These are phyloP conservation scores for Harpagoxenus sublaevis DNA, from an alignment of 2,888 invertebrate species.

Conservation along the genomic window DNA sequence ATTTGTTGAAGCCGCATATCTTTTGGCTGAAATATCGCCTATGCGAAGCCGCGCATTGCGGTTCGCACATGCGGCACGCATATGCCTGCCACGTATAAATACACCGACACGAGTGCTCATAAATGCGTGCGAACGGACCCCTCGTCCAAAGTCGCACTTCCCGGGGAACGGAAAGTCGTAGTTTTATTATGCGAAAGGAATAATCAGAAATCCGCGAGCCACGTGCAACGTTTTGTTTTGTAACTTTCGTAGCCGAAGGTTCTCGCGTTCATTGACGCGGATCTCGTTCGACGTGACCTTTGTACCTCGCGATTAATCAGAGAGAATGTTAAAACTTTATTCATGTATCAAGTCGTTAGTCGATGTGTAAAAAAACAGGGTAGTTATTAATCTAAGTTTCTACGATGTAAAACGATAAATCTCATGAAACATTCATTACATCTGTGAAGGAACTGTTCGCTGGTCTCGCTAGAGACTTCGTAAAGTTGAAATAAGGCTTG, in stretches of 20 bases:
- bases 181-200: conserved; percentile 19
- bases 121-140: conserved; percentile 42
- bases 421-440: not conserved
- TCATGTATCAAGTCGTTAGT: not conserved
- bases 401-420: not conserved
- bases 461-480: too few species aligned
- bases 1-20: not conserved
- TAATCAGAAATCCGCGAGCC: conserved; percentile 15
- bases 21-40: conserved; percentile 27
- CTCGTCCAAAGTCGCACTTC: conserved; percentile 21
- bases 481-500: not conserved
- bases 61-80: conserved; percentile 36
- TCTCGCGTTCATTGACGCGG: conserved; percentile 35
- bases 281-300: not conserved
- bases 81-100: conserved; percentile 18
- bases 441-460: not conserved
- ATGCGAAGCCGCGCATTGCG: not conserved
- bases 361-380: not conserved
- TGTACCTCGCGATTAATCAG: not conserved
- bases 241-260: conserved; percentile 63
- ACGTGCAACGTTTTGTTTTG: conserved; percentile 62
- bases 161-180: conserved; percentile 2
- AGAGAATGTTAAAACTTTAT: not conserved
- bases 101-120: conserved; percentile 10
- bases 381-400: not conserved